Evolutionary conservation across 1,140 invertebrate genomes (phyloP), one percentile per base, ranked within the genome.

Genomic region (Caerostris darwini): DNA sequence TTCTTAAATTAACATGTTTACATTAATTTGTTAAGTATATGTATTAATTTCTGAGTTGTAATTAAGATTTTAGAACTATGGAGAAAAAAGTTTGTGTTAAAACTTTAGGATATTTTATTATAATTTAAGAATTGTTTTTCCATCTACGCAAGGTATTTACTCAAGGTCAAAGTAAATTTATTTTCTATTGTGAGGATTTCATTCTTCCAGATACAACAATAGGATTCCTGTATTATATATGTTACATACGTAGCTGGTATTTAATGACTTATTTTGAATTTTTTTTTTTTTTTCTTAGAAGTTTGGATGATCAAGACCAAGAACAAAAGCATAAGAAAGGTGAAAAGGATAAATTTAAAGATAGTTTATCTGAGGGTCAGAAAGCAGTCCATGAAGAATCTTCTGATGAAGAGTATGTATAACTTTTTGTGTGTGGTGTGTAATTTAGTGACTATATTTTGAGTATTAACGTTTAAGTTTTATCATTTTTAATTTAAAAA

Each of bases 351-450:
- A 97, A 97, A 95, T 98, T 97, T 95, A 97, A 98, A 96, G 98
- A 97, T 95, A 98, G 98, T 81, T 96, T 98, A n/a, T 98, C 98
- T 90, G 98, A 98, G 96, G 98, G 98, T 17, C 96, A 98, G 87
- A 94, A 95, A 57, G 56, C 95, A 7, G 91, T 95, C 10, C 97
- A 97, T 93, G 96, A 96, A 50, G 96, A 97, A 10, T 94, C 94
- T 1, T 94, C 94, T 14, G 94, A 94, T 92, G 83, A 92, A 64
- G 67, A 94, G 94, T 92, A 88, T n/a, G 94, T 92, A 12, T 53
- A 10, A 64, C 5, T 14, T 64, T 64, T 64, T 64, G 4, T 61
- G 34, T 34, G 34, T 12, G 14, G 14, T 61, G 7, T 64, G 4
- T 17, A 17, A 14, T 2, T 14, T 64, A 64, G 17, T 64, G 34